A percentile compares a stretch with the other conserved stretches of the same genome.
Conservation (phyloP, 2,888 invertebrate species). For the Actias luna region DNA sequence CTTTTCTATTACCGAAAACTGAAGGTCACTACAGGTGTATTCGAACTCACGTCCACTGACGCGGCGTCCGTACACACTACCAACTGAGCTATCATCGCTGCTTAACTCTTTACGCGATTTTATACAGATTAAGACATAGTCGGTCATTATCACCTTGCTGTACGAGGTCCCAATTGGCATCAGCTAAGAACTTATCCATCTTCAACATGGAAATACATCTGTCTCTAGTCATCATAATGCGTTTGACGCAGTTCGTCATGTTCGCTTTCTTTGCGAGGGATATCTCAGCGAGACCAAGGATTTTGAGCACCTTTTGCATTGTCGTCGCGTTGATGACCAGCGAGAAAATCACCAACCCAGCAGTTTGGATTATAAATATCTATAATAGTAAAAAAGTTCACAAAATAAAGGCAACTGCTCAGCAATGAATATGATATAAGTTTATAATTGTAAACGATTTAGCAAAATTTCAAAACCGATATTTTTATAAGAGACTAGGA, state of each 20-base stretch:
- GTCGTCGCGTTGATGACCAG: constrained; percentile 82
- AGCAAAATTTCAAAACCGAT: too few species aligned
- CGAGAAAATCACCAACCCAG: constrained; percentile 81
- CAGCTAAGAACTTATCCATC: constrained; percentile 84
- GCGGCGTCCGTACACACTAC: too few species aligned
- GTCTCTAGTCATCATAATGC: constrained; percentile 70
- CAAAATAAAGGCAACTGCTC: too few species aligned
- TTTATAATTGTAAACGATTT: too few species aligned
- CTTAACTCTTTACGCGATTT: too few species aligned
- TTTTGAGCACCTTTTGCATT: constrained; percentile 71
- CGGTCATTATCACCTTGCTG: constrained; percentile 61
- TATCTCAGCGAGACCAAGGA: constrained; percentile 76
- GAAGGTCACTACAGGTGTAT: too few species aligned
- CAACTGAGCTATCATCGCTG: too few species aligned
- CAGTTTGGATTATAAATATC: constrained; percentile 80
- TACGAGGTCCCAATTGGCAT: constrained; percentile 84
- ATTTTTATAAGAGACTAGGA: too few species aligned
- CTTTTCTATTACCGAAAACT: too few species aligned
- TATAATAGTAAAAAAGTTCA: constrained; percentile 30
- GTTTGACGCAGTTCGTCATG: constrained; percentile 80
- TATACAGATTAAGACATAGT: too few species aligned
- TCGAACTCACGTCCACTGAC: too few species aligned
- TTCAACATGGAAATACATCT: constrained; percentile 80
- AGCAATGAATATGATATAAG: too few species aligned
- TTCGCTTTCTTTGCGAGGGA: constrained; percentile 78